Conservation (phyloP, 37 sponge, comb jelly and placozoan genomes). For the Eunapius fragilis region DNA sequence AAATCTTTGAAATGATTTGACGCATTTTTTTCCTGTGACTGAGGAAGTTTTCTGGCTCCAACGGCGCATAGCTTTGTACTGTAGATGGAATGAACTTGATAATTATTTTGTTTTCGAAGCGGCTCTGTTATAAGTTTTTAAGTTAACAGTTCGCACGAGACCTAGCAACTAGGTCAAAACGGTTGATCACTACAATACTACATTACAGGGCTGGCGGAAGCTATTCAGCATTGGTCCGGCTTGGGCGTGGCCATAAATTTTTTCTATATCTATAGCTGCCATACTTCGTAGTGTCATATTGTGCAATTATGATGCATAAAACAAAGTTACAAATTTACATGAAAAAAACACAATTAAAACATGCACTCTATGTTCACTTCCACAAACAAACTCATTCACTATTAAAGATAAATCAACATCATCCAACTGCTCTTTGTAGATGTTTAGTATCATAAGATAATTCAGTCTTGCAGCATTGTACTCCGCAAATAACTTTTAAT, state of each 20-base stretch:
- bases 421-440: slow-evolving; percentile 68
- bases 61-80: no score
- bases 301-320: neutral
- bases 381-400: slow-evolving; percentile 68
- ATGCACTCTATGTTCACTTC: slow-evolving; percentile 56
- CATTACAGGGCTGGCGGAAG: neutral
- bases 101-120: no score
- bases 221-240: neutral
- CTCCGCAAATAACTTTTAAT: neutral
- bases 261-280: neutral
- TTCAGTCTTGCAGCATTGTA: slow-evolving; percentile 53
- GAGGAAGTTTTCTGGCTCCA: no score
- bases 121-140: no score
- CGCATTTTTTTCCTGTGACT: no score
- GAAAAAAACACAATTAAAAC: slow-evolving; percentile 4
- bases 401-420: slow-evolving; percentile 48
- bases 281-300: neutral
- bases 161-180: no score
- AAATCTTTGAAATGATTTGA: no score
- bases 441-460: slow-evolving; percentile 55
- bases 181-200: no score
- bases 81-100: no score
- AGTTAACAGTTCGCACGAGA: no score
- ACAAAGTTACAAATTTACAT: neutral
- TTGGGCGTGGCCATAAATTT: neutral